Evolutionary conservation across 2,113 vertebrate genomes (phyloP).

Genomic region (Ceyx margarethae): DNA sequence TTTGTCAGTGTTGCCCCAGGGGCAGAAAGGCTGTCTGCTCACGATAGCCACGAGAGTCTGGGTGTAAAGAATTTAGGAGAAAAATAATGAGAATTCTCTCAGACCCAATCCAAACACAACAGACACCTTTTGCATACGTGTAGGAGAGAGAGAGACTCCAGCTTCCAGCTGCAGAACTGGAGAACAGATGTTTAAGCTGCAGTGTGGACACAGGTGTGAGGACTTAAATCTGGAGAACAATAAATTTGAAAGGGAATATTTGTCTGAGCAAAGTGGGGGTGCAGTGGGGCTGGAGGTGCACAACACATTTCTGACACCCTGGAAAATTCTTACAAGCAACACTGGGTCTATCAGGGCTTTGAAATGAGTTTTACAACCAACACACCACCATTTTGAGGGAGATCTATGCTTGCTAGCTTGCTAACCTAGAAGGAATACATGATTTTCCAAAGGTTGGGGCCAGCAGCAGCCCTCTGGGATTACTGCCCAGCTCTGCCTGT

Average conservation of each 20-base stretch:
- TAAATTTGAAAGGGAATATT: background rate
- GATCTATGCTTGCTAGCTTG: background rate
- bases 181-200: background rate
- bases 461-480: background rate
- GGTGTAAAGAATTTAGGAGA: background rate
- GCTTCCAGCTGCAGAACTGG: background rate
- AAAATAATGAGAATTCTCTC: background rate
- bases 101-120: background rate
- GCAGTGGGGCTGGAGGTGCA: background rate
- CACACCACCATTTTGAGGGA: background rate
- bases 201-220: background rate
- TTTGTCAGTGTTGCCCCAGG: background rate
- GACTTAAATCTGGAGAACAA: background rate
- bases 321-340: background rate
- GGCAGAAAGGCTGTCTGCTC: background rate
- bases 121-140: background rate
- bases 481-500: background rate
- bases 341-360: background rate
- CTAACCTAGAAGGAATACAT: background rate
- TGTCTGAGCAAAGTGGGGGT: background rate
- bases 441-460: fast-evolving
- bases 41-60: fast-evolving
- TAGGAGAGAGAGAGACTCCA: background rate
- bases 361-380: background rate
- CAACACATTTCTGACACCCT: background rate